Base-by-base conservation (phyloP, 1,140 invertebrate species). In the Ericerus pela region DNA sequence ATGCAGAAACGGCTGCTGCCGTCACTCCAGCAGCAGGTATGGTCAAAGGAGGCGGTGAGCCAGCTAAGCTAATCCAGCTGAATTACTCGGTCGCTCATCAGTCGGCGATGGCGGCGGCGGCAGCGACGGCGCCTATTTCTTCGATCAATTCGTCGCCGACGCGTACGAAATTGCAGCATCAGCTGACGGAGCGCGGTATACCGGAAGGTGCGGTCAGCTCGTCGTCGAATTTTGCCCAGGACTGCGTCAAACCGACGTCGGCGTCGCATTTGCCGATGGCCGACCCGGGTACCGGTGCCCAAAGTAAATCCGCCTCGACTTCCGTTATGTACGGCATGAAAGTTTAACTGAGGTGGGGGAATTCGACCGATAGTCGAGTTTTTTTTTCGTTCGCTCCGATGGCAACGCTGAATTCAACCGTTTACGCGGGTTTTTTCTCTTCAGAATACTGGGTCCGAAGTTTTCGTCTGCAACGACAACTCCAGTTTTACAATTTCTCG, bases 161-260 rank as follows among this genome's bases (percentile, higher is more conserved):
- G 8, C 22, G 41, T 10, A 24, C 26, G 4, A 68, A 66, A 8
- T 59, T 64, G 67, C 11, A 64, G 68, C 33, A 69, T 68, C 47
- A 71, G 73, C 8, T 38, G 2, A 73, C 73, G 24, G 77, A 79
- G 64, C 71, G 77, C 10, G 77, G 77, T 1, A 76, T 79, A 5
- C 78, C 78, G 4, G 78, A 79, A 61, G 78, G 78, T 18, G 74
- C 75, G 1, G 78, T 76, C 20, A 30, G 28, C 28, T 53, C 51
- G 28, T 53, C 51, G 14, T 60, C 59, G 1, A 58, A 37, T 4
- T 58, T 59, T 26, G 47, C 53, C 11, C 55, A 59, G 20, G 55
- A 53, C 43, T 57, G 47, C 20, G 56, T 47, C 26, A 47, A 47
- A 47, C 41, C 37, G n/a, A 14, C 16, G 10, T 16, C 36, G 14